A percentile compares a stretch with the other conserved stretches of the same genome.
These are phyloP conservation scores for Mythimna lalbum DNA, from an alignment of 2,888 invertebrate species.

Conservation along the genomic window DNA sequence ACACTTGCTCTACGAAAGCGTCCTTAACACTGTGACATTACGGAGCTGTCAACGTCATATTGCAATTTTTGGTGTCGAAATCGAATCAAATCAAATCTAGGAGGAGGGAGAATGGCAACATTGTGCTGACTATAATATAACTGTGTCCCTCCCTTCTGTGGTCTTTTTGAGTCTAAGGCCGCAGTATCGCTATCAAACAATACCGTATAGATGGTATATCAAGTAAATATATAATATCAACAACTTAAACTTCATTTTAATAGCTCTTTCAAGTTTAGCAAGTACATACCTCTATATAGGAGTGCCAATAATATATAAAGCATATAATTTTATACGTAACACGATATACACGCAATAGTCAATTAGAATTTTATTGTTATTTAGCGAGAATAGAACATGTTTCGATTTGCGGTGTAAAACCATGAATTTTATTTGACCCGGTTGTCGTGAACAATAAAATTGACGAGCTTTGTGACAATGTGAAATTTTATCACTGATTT, in stretches of 20 bases:
- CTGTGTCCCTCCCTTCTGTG: too few species aligned
- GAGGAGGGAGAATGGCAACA: too few species aligned
- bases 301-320: slow-evolving; percentile 47
- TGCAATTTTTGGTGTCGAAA: not conserved
- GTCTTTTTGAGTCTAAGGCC: too few species aligned
- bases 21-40: not conserved
- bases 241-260: slow-evolving; percentile 9
- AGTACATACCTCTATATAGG: slow-evolving; percentile 34
- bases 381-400: not conserved
- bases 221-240: slow-evolving; percentile 26
- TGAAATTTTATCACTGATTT: too few species aligned
- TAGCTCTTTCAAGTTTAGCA: slow-evolving; percentile 36
- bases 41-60: not conserved
- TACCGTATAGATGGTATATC: slow-evolving; percentile 18
- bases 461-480: too few species aligned
- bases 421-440: not conserved
- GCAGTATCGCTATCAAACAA: too few species aligned
- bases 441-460: too few species aligned
- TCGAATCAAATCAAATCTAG: too few species aligned
- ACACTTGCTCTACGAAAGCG: not conserved
- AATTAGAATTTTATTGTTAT: slow-evolving; percentile 15
- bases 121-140: too few species aligned
- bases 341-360: slow-evolving; percentile 43
- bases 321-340: slow-evolving; percentile 53
- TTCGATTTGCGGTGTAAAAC: slow-evolving; percentile 3